Conservation (phyloP, 2,888 invertebrate genomes). For the Keiferia lycopersicella region DNA sequence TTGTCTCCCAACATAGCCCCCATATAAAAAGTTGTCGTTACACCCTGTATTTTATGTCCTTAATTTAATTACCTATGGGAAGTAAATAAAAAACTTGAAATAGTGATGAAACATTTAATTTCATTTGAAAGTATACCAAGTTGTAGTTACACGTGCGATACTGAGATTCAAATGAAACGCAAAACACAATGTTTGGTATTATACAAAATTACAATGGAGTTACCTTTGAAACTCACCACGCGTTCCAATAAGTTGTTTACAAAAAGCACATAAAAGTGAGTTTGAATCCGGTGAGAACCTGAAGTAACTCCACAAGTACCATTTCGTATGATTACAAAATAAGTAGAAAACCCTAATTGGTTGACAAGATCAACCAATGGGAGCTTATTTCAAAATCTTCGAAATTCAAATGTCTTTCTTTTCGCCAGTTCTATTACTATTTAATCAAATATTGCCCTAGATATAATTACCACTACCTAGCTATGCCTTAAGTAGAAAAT, state of each 20-base stretch:
- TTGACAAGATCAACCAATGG: conserved; percentile 17
- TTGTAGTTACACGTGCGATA: conserved; percentile 76
- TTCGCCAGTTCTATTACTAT: conserved; percentile 52
- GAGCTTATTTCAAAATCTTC: conserved; percentile 14
- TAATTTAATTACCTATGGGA: background rate
- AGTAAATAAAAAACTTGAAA: conserved; percentile 38
- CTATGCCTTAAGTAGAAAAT: conserved; percentile 77
- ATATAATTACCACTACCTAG: conserved; percentile 76
- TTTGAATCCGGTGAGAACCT: conserved; percentile 37
- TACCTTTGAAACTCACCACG: conserved; percentile 33
- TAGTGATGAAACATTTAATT: conserved; percentile 81
- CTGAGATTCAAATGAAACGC: conserved; percentile 80
- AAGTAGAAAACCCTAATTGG: conserved; percentile 9
- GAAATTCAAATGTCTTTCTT: conserved; percentile 30
- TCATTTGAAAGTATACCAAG: conserved; percentile 81
- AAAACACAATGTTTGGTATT: conserved; percentile 67
- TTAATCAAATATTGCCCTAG: conserved; percentile 69
- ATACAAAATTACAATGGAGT: conserved; percentile 62
- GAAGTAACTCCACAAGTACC: conserved; percentile 31
- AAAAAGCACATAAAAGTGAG: conserved; percentile 23
- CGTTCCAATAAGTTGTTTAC: conserved; percentile 8
- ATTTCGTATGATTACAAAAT: conserved; percentile 25
- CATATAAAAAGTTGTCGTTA: too few species aligned
- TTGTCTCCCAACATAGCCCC: too few species aligned
- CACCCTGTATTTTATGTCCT: background rate